A percentile compares a stretch with the other conserved stretches of the same genome.
phyloP scores from a whole-genome alignment of 2,888 invertebrate genomes.

The Hofmannophila pseudospretella region DNA sequence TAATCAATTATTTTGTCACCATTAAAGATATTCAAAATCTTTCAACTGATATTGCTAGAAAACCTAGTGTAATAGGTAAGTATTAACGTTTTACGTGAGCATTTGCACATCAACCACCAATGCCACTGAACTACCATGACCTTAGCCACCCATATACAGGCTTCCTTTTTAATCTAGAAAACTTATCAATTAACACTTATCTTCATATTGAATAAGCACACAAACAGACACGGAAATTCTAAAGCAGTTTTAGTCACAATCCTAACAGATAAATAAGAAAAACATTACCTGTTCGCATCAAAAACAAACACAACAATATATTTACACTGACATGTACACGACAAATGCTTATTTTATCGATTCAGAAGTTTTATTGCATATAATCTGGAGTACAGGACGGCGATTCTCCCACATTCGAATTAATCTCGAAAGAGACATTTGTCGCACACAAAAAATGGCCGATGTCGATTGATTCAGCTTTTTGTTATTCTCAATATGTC shows the following conservation, averaged over 20 bases:
- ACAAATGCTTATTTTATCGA: slow-evolving; percentile 19
- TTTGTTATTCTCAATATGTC: no score
- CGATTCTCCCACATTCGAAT: no score
- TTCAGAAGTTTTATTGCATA: slow-evolving; percentile 28
- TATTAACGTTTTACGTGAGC: neutral
- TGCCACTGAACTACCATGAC: neutral
- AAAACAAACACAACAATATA: slow-evolving; percentile 16
- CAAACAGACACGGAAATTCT: slow-evolving; percentile 1
- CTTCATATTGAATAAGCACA: neutral
- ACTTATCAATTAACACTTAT: neutral
- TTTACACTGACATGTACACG: slow-evolving; percentile 17
- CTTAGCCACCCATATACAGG: neutral
- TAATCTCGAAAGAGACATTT: no score
- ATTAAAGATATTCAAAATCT: no score
- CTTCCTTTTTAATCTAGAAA: neutral
- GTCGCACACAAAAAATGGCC: no score
- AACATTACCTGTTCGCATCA: slow-evolving; percentile 22
- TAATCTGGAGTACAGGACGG: slow-evolving; percentile 32
- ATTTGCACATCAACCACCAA: neutral
- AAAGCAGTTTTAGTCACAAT: neutral
- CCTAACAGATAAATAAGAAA: slow-evolving; percentile 14
- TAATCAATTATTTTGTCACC: no score
- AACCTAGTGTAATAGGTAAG: no score
- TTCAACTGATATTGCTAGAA: no score
- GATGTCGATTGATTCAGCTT: no score